Base-by-base conservation (phyloP, 2,888 invertebrate species). In the Eupithecia dodoneata region DNA sequence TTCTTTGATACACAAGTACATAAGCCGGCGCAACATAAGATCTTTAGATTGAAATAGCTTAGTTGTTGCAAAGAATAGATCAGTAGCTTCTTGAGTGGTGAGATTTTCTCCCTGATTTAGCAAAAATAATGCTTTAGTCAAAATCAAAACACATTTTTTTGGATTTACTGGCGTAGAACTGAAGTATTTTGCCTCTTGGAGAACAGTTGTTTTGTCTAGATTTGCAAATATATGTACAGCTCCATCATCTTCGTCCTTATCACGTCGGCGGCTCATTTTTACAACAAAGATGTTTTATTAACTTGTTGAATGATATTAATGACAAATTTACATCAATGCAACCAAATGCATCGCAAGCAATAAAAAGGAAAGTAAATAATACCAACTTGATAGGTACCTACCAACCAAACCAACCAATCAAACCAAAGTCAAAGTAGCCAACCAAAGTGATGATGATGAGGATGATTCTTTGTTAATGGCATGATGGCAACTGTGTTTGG, bases 41-140 rank as follows among this genome's bases (percentile, higher is more conserved):
- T 99, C 99, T 86, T 98, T 98, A 0, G 98, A 99, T 92, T 99
- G 99, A 91, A 99, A 99, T 66, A 99, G 95, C 92, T 99, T 99
- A 0, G 99, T 99, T 96, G 99, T 99, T 2, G 99, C 99, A 94
- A 99, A 99, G 92, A 99, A 99, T 6, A 98, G 98, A 87, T 99
- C 99, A 1, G 99, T 99, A 0, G 99, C 99, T 92, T 99, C 99
- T 67, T 98, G 98, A 0, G 98, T 97, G 15, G 98, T 98, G 79
- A 99, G 96, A 85, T 97, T 93, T 83, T 99, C 99, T 0, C 99
- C 99, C 96, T 99, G 99, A 90, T 99, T 99, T 80, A 99, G 96
- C 82, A 99, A 95, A 93, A 99, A 99, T 42, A 99, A 95, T 81
- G 99, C 97, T 95, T 99, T 99, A 77, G 99, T 99, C 82, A 99